A percentile compares a stretch with the other conserved stretches of the same genome.
phyloP scores from a whole-genome alignment of 2,113 vertebrate genomes.

The Phycodurus eques region DNA sequence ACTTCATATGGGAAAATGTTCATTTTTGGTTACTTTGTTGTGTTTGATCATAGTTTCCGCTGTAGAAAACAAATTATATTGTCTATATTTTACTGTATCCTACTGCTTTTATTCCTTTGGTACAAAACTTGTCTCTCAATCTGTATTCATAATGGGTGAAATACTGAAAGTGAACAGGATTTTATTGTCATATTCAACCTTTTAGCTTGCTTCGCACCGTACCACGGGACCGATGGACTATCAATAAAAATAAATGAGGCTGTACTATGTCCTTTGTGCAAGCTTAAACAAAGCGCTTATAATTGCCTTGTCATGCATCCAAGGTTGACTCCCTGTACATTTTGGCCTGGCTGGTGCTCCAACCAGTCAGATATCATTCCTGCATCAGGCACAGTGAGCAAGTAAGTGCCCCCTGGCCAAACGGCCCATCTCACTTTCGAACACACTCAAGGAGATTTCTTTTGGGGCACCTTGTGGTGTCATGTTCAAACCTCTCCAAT shows the following conservation, averaged over 20 bases:
- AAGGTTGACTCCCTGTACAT: conserved; percentile 48
- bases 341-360: conserved; percentile 36
- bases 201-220: background rate
- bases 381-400: conserved; percentile 59
- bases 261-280: conserved; percentile 19
- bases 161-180: background rate
- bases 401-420: conserved; percentile 48
- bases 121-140: background rate
- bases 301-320: conserved; percentile 40
- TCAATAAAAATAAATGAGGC: background rate
- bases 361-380: conserved; percentile 79
- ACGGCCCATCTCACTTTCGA: conserved; percentile 49
- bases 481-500: background rate
- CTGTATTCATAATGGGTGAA: background rate
- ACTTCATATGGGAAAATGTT: background rate
- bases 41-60: background rate
- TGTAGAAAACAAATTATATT: background rate
- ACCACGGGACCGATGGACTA: background rate
- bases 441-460: conserved; percentile 15
- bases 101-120: background rate
- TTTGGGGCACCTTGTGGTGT: background rate
- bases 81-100: background rate
- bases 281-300: conserved; percentile 39
- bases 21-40: background rate
- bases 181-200: background rate